Evolutionary conservation across 2,113 vertebrate genomes (phyloP).

Genomic region (Pomatostomus ruficeps): DNA sequence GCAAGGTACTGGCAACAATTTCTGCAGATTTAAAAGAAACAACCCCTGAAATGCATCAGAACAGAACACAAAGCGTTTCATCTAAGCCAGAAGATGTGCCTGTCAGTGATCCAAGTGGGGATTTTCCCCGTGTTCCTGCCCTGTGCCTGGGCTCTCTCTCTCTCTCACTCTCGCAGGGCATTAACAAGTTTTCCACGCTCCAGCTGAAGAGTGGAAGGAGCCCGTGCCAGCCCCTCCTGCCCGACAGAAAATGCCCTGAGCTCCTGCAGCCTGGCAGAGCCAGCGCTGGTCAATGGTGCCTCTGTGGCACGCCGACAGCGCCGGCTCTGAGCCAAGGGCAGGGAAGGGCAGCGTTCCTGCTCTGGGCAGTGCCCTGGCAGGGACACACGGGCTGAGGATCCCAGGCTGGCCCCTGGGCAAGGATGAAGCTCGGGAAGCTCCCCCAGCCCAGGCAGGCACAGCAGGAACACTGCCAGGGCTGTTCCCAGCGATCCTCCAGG

Average conservation of each 20-base stretch:
- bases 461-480: neutral
- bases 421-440: neutral
- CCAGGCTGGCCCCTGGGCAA: neutral
- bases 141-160: neutral
- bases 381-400: neutral
- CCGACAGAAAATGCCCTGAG: neutral
- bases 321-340: too few relatives aligned
- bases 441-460: neutral
- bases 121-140: neutral
- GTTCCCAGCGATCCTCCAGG: neutral
- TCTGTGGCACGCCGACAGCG: neutral
- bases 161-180: accelerated
- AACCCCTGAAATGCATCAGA: neutral
- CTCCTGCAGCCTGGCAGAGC: neutral
- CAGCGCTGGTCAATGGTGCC: neutral
- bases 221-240: neutral
- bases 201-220: constrained; percentile 22
- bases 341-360: neutral
- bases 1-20: neutral
- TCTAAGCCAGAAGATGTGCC: neutral
- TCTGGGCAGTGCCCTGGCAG: neutral
- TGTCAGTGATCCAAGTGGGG: neutral
- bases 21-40: neutral
- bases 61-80: neutral
- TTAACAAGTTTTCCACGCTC: neutral